Base-by-base conservation (phyloP, 2,888 invertebrate genomes). In the Morpho deidamia region DNA sequence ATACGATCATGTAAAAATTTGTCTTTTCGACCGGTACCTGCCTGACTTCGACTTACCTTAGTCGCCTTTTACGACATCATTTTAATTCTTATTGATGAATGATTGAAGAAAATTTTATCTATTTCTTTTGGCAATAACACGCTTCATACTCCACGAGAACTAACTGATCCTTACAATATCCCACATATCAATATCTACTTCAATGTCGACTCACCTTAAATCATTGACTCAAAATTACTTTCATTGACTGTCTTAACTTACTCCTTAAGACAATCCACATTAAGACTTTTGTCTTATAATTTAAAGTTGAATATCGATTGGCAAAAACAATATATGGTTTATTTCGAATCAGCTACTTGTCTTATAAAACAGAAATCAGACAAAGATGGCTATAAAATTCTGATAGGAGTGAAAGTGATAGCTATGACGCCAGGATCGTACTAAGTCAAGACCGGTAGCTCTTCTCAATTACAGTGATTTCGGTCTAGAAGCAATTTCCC, bases 381-480 rank as follows among this genome's bases (percentile, higher is more conserved):
- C 56, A 59, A 72, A 65, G 81, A 83, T 52, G 53, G 56, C 40
- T 38, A 53, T 50, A 55, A 43, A 49, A 52, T 40, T 44, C 35
- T 11, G 5, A 38, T 46, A 55, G 55, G 79, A 69, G 68, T 53
- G 72, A 85, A 68, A 74, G 81, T 59, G 85, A 85, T 43, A 46
- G 72, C 60, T 64, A 74, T 63, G 78, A 67, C 80, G 80, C 81
- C 80, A 72, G 69, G 66, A 70, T 71, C 63, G 66, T 62, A 64
- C 66, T 40, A 35, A 69, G 82, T 82, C 83, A 67, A 89, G 78
- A 84, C 88, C 81, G 78, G 88, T 81, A 83, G 88, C 83, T 67
- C 56, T 55, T 60, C 63, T 74, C 83, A 83, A 88, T 87, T 86
- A 85, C 75, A 67, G 78, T 81, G 81, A 83, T 74, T 74, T 69